Conservation (phyloP, 2,888 invertebrate species). For the Pammene aurita region DNA sequence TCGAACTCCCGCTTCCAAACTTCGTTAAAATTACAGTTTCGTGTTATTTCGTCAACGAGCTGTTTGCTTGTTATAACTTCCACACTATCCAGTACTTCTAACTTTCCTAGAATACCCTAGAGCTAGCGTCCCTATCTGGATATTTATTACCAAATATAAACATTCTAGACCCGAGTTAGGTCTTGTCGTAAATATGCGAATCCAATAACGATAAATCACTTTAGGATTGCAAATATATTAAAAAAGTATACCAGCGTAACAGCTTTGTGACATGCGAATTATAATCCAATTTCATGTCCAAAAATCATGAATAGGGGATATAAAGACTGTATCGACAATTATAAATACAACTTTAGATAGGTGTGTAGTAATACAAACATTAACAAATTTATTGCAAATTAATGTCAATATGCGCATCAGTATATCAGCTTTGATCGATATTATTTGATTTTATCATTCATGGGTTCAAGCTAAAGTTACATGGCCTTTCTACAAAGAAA, state of each 20-base stretch:
- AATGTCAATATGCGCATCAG: too few relatives aligned
- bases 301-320: background rate
- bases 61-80: conserved; percentile 3
- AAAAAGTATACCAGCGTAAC: conserved; percentile 22
- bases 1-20: background rate
- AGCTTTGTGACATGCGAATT: conserved; percentile 10
- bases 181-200: conserved; percentile 23
- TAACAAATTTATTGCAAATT: too few relatives aligned
- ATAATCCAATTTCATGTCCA: conserved; percentile 3
- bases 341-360: too few relatives aligned
- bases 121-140: background rate
- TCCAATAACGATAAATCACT: conserved; percentile 28
- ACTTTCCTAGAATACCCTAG: background rate
- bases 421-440: too few relatives aligned
- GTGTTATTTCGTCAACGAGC: background rate
- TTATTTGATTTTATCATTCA: background rate
- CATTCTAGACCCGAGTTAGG: conserved; percentile 8
- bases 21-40: background rate
- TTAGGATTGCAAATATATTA: conserved; percentile 8
- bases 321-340: background rate
- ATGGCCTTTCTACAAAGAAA: too few relatives aligned
- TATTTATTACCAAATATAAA: conserved; percentile 14
- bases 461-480: too few relatives aligned
- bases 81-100: background rate
- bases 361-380: too few relatives aligned